A percentile compares a stretch with the other conserved stretches of the same genome.
These are phyloP conservation scores for Protaetia brevitarsis DNA, from an alignment of 1,140 invertebrate species.

Conservation along the genomic window DNA sequence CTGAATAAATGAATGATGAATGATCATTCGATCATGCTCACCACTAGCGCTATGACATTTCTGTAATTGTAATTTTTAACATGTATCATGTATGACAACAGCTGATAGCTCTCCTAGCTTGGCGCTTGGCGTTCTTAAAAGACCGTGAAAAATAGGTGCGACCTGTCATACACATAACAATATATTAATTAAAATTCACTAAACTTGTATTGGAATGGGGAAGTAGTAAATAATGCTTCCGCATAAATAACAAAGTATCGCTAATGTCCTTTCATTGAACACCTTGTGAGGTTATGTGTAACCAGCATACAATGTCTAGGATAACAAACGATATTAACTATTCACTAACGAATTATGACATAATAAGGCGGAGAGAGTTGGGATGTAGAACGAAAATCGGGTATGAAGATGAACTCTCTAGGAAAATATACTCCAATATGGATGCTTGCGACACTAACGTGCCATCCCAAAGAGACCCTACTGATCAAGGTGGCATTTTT, in stretches of 20 bases:
- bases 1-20: too few species aligned
- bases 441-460: slow-evolving; percentile 17
- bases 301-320: slow-evolving; percentile 4
- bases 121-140: background rate
- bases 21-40: too few species aligned
- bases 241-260: background rate
- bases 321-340: slow-evolving; percentile 1
- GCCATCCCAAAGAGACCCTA: slow-evolving; percentile 21
- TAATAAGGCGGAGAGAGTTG: slow-evolving; percentile 33
- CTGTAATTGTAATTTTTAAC: too few species aligned
- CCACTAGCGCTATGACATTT: too few species aligned
- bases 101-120: background rate
- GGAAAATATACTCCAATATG: slow-evolving; percentile 36
- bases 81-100: too few species aligned
- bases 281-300: background rate
- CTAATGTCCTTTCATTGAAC: background rate
- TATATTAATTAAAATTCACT: background rate
- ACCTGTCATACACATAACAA: background rate
- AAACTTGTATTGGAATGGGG: background rate
- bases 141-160: slow-evolving; percentile 10
- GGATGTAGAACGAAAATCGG: slow-evolving; percentile 33
- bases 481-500: slow-evolving; percentile 72
- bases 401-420: slow-evolving; percentile 34
- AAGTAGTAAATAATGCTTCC: background rate
- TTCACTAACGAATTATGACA: slow-evolving; percentile 27